Percentiles rank a stretch among this genome's conserved stretches.
These are phyloP conservation scores for Scaptomyza montana DNA, from an alignment of 1,140 invertebrate genomes.

Conservation along the genomic window DNA sequence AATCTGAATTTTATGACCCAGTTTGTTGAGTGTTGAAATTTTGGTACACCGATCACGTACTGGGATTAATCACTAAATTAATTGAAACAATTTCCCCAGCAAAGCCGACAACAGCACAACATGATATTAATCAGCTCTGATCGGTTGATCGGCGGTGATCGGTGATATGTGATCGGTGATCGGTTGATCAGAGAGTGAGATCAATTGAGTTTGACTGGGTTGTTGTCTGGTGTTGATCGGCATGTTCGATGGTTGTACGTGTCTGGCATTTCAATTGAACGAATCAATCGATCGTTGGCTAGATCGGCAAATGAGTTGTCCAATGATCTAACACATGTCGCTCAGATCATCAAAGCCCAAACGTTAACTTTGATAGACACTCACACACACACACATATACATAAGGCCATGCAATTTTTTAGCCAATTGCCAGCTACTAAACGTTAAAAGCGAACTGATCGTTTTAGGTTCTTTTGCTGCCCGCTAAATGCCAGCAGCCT, in stretches of 20 bases:
- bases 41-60: slow-evolving; percentile 64
- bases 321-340: slow-evolving; percentile 73
- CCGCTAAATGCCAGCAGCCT: slow-evolving; percentile 42
- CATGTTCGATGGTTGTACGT: slow-evolving; percentile 73
- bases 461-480: slow-evolving; percentile 19
- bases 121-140: slow-evolving; percentile 69
- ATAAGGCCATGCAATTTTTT: neutral
- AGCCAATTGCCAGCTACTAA: slow-evolving; percentile 71
- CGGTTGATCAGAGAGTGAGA: slow-evolving; percentile 21
- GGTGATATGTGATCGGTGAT: slow-evolving; percentile 2
- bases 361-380: neutral
- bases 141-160: slow-evolving; percentile 24
- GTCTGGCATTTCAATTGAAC: slow-evolving; percentile 64
- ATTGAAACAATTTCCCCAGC: slow-evolving; percentile 79
- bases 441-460: slow-evolving; percentile 48
- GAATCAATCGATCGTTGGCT: neutral
- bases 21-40: slow-evolving; percentile 43
- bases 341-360: slow-evolving; percentile 57
- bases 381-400: slow-evolving; percentile 14
- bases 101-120: slow-evolving; percentile 65
- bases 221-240: slow-evolving; percentile 73
- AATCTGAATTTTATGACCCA: slow-evolving; percentile 60
- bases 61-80: slow-evolving; percentile 80
- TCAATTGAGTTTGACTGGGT: slow-evolving; percentile 34
- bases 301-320: slow-evolving; percentile 72